phyloP scores from a whole-genome alignment of 2,888 invertebrate genomes.

The Lasioglossum oenotherae region DNA sequence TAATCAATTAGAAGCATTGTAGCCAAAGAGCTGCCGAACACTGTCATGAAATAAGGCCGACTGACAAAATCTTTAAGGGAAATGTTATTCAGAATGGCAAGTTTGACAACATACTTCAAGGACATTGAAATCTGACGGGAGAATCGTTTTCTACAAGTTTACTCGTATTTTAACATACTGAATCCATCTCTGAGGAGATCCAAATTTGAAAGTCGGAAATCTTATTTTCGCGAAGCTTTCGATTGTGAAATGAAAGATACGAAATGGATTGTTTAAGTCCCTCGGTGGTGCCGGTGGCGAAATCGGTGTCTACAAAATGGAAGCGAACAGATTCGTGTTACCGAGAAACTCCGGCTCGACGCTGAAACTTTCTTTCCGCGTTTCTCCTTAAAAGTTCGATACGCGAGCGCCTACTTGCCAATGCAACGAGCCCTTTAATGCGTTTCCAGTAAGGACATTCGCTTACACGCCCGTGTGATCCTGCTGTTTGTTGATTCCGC shows the following conservation, averaged over 20 bases:
- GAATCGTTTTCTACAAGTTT: too few relatives aligned
- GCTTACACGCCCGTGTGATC: neutral
- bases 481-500: slow-evolving; percentile 15
- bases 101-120: too few relatives aligned
- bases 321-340: neutral
- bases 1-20: too few relatives aligned
- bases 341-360: too few relatives aligned
- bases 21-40: too few relatives aligned
- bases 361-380: slow-evolving; percentile 17
- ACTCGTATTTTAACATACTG: too few relatives aligned
- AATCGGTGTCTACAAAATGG: neutral
- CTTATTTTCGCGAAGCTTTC: neutral
- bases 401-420: neutral
- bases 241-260: neutral
- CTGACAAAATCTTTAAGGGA: too few relatives aligned
- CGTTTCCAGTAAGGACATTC: slow-evolving; percentile 20
- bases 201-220: neutral
- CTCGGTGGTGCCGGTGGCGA: neutral
- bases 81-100: too few relatives aligned
- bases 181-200: too few relatives aligned
- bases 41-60: too few relatives aligned
- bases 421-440: slow-evolving; percentile 18
- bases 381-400: slow-evolving; percentile 13
- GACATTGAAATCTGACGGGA: too few relatives aligned
- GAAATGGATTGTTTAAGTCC: neutral